Evolutionary conservation across 2,797 vertebrate species (phyloP).

Genomic region (Cyprinella venusta): DNA sequence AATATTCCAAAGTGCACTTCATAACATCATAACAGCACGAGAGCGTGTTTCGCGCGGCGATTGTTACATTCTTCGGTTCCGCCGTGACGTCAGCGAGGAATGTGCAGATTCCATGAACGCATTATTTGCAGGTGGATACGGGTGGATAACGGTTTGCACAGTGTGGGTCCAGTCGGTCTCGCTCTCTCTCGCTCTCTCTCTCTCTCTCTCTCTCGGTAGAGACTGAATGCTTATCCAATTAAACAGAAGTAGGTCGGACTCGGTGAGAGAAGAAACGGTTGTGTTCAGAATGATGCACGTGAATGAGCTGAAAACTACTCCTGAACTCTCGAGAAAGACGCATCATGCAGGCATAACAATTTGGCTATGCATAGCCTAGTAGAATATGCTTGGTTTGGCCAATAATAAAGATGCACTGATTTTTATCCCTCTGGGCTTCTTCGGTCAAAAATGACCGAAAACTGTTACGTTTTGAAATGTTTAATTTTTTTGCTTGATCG

Average conservation of each 20-base stretch:
- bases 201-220: neutral
- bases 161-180: neutral
- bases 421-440: too few relatives aligned
- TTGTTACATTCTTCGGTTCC: neutral
- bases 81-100: conserved; percentile 8
- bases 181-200: neutral
- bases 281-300: conserved; percentile 9
- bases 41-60: neutral
- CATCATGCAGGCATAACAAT: neutral
- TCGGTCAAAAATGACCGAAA: too few relatives aligned
- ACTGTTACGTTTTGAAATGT: too few relatives aligned
- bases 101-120: conserved; percentile 15
- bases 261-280: conserved; percentile 11
- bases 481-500: too few relatives aligned
- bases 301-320: conserved; percentile 18
- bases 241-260: conserved; percentile 40
- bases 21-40: neutral
- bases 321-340: conserved; percentile 7
- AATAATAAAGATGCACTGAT: neutral
- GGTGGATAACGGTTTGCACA: neutral
- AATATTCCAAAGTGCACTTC: conserved; percentile 18
- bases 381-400: neutral
- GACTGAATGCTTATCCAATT: conserved; percentile 28
- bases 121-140: conserved; percentile 19
- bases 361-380: neutral